phyloP scores from a whole-genome alignment of 2,113 vertebrate genomes.

The Agelaius tricolor region DNA sequence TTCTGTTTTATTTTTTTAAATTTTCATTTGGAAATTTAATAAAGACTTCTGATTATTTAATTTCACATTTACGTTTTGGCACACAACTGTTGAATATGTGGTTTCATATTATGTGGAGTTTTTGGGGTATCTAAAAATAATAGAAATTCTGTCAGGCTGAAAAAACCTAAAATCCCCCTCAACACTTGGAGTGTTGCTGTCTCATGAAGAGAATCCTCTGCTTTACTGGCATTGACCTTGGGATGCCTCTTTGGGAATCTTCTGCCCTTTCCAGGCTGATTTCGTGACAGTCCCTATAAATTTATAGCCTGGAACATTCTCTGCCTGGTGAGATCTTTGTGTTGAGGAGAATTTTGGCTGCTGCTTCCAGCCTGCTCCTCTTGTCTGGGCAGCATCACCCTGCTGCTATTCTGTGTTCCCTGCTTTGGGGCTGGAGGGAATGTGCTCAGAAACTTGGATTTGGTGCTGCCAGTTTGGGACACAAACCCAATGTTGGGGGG shows the following conservation, averaged over 20 bases:
- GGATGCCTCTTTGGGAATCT: slow-evolving; percentile 37
- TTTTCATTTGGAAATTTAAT: neutral
- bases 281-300: neutral
- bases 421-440: neutral
- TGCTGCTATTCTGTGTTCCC: neutral
- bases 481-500: too few relatives aligned
- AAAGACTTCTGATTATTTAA: neutral
- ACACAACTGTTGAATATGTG: neutral
- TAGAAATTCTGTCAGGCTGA: neutral
- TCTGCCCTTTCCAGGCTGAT: slow-evolving; percentile 26
- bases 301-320: neutral
- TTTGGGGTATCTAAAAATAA: neutral
- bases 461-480: neutral
- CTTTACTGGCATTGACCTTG: slow-evolving; percentile 10
- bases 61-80: neutral
- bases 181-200: neutral
- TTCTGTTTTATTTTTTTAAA: neutral
- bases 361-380: slow-evolving; percentile 14
- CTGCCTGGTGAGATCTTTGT: neutral
- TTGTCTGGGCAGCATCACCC: neutral
- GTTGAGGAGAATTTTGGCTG: slow-evolving; percentile 23
- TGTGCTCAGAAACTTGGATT: neutral
- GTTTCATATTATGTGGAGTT: neutral
- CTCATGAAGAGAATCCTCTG: neutral
- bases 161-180: neutral